These are phyloP conservation scores for Apis dorsata DNA, from an alignment of 1,140 invertebrate species.

Conservation along the genomic window DNA sequence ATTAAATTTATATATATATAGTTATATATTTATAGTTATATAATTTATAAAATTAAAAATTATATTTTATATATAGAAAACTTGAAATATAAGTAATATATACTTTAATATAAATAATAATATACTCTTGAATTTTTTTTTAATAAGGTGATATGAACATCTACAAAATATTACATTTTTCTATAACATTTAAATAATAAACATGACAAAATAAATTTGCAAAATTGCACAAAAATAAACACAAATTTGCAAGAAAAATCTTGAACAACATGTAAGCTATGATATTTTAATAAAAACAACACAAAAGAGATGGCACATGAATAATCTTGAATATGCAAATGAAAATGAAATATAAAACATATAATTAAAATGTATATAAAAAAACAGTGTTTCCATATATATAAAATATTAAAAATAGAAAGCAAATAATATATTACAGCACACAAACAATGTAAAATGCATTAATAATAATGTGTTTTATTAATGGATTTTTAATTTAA, in stretches of 20 bases:
- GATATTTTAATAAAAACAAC: slow-evolving; percentile 3
- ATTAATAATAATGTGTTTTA: slow-evolving; percentile 27
- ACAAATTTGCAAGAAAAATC: neutral
- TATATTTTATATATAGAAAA: neutral
- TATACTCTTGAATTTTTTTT: slow-evolving; percentile 30
- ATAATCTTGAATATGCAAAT: slow-evolving; percentile 4
- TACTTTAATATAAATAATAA: neutral
- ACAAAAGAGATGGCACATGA: neutral
- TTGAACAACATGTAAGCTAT: slow-evolving; percentile 1
- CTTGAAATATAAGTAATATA: neutral
- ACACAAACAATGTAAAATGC: slow-evolving; percentile 63
- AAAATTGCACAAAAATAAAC: slow-evolving; percentile 1
- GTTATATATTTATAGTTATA: too few species aligned
- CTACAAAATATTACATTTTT: slow-evolving; percentile 30
- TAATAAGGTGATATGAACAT: slow-evolving; percentile 31
- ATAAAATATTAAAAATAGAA: slow-evolving; percentile 24
- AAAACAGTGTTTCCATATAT: slow-evolving; percentile 38
- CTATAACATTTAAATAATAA: neutral
- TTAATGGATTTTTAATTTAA: neutral
- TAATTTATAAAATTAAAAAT: neutral
- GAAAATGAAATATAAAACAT: slow-evolving; percentile 21
- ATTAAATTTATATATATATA: neutral
- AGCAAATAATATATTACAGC: slow-evolving; percentile 47
- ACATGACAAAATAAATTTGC: slow-evolving; percentile 6
- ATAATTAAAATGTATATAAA: slow-evolving; percentile 16